phyloP scores from a whole-genome alignment of 2,797 vertebrate genomes.

The Gastrophryne carolinensis region DNA sequence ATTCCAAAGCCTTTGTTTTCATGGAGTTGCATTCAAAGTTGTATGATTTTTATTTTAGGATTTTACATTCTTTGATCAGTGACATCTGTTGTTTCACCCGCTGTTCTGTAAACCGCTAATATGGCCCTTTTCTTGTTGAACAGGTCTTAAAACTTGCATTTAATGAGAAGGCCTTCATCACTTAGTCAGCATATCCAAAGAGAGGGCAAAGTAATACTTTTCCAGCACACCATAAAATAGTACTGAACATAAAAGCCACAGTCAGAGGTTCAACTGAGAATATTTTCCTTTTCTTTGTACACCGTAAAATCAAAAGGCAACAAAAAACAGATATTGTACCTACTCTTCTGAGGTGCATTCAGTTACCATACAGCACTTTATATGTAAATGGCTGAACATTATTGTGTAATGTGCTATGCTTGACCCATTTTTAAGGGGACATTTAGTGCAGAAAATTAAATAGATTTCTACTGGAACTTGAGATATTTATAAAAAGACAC shows the following conservation, averaged over 20 bases:
- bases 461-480: too few relatives aligned
- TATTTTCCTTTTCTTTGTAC: neutral
- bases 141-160: slow-evolving; percentile 61
- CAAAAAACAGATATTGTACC: too few relatives aligned
- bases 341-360: neutral
- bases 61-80: slow-evolving; percentile 58
- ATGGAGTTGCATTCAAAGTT: slow-evolving; percentile 49
- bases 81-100: slow-evolving; percentile 60
- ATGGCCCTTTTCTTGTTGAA: slow-evolving; percentile 56
- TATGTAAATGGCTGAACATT: too few relatives aligned
- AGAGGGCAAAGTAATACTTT: slow-evolving; percentile 4
- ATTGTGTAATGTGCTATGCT: too few relatives aligned
- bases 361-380: too few relatives aligned
- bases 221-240: slow-evolving; percentile 4
- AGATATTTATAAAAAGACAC: too few relatives aligned
- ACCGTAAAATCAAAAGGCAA: neutral
- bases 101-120: slow-evolving; percentile 58
- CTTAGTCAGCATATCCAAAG: slow-evolving; percentile 17
- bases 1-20: slow-evolving; percentile 53
- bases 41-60: slow-evolving; percentile 47
- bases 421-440: too few relatives aligned
- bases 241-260: slow-evolving; percentile 1
- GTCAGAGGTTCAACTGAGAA: slow-evolving; percentile 31
- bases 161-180: slow-evolving; percentile 55
- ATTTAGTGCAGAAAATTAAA: too few relatives aligned